Evolutionary conservation across 23 tunicate genomes (phyloP).

Genomic region (Aplidium turbinatum): DNA sequence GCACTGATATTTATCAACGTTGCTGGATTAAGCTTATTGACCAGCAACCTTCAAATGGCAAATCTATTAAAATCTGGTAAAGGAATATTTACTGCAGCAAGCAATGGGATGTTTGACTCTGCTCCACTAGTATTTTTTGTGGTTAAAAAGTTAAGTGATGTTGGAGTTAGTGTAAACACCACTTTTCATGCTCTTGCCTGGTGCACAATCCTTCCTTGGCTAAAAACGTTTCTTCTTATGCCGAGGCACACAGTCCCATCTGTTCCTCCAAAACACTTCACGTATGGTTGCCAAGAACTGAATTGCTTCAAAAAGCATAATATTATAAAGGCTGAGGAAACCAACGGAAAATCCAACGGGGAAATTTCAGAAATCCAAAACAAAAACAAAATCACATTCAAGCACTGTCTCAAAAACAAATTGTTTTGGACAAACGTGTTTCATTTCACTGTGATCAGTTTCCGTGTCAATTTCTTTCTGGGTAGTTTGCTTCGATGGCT

Average conservation of each 20-base stretch:
- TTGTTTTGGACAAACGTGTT: slow-evolving; percentile 42
- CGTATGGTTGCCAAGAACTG: slow-evolving; percentile 16
- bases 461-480: slow-evolving; percentile 20
- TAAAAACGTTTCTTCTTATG: slow-evolving; percentile 29
- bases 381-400: slow-evolving; percentile 1
- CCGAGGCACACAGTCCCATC: slow-evolving; percentile 26
- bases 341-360: neutral
- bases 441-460: slow-evolving; percentile 6
- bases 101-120: slow-evolving; percentile 32
- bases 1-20: slow-evolving; percentile 5
- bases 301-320: slow-evolving; percentile 7
- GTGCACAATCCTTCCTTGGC: neutral
- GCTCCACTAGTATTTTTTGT: slow-evolving; percentile 28
- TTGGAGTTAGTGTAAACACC: neutral
- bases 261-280: neutral
- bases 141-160: slow-evolving; percentile 7
- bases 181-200: neutral
- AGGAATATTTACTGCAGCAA: neutral
- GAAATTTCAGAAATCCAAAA: neutral
- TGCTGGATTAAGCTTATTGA: slow-evolving; percentile 7
- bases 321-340: neutral
- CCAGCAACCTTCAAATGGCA: slow-evolving; percentile 33
- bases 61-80: slow-evolving; percentile 11
- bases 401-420: neutral
- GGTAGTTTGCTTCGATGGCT: slow-evolving; percentile 36